Conservation (phyloP, 2,797 vertebrate genomes). For the Perdix hodgsoniae region DNA sequence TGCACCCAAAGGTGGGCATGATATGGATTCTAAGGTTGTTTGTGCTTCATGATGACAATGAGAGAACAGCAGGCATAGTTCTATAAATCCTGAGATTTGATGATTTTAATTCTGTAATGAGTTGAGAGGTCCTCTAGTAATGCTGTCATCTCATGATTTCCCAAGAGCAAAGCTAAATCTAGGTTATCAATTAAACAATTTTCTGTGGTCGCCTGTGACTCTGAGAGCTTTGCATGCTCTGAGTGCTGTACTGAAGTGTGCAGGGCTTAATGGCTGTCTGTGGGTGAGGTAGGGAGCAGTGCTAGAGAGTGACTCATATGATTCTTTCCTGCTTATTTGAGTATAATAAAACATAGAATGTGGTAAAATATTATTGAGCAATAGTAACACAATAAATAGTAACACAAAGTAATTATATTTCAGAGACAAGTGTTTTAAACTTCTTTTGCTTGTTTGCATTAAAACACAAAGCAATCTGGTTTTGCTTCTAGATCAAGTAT, state of each 20-base stretch:
- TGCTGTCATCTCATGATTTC: neutral
- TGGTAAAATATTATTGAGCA: neutral
- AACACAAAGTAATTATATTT: neutral
- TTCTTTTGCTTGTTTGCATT: neutral
- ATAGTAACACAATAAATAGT: neutral
- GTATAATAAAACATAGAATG: neutral
- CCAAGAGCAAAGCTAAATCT: neutral
- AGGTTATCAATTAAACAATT: fast-evolving
- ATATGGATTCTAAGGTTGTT: neutral
- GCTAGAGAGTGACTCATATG: neutral
- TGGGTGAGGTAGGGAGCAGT: neutral
- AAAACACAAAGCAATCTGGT: neutral
- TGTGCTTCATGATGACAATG: neutral
- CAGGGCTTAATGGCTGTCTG: neutral
- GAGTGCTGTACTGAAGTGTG: neutral
- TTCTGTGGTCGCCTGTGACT: neutral
- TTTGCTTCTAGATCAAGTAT: conserved; percentile 66
- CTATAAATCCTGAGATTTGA: neutral
- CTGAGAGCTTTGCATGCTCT: neutral
- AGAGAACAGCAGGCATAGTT: neutral
- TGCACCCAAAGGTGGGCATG: neutral
- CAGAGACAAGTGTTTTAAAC: neutral
- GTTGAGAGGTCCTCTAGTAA: neutral
- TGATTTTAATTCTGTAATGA: neutral
- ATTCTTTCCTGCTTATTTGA: neutral